Percentiles rank a stretch among this genome's conserved stretches.
Conservation (phyloP, 2,113 vertebrate species). For the Asarcornis scutulata region DNA sequence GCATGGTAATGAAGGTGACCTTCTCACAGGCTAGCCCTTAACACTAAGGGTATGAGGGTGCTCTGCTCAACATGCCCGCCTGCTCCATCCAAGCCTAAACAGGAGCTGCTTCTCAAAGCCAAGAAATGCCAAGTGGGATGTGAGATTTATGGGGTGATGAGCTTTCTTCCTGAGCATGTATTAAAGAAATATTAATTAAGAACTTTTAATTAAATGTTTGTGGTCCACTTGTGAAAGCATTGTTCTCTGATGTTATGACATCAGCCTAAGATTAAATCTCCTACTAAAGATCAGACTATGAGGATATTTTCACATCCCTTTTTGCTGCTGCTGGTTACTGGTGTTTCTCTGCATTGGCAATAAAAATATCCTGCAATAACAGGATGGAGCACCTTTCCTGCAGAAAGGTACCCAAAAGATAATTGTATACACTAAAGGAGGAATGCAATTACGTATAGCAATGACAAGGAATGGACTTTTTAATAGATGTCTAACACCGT, state of each 20-base stretch:
- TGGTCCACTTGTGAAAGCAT: not conserved
- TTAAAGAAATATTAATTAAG: not conserved
- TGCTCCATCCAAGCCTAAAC: not conserved
- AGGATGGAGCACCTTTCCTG: not conserved
- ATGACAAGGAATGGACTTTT: not conserved
- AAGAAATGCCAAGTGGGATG: not conserved
- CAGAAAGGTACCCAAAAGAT: not conserved
- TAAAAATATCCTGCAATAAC: not conserved
- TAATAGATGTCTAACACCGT: not conserved
- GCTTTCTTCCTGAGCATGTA: not conserved
- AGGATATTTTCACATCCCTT: not conserved
- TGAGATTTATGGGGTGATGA: too few relatives aligned
- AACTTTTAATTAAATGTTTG: not conserved
- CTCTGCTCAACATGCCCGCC: not conserved
- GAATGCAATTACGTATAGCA: not conserved
- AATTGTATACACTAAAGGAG: not conserved
- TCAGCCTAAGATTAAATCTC: not conserved
- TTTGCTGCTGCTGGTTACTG: not conserved
- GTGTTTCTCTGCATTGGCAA: not conserved
- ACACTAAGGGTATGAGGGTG: fast-evolving
- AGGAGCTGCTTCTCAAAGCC: not conserved
- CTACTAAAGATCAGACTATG: not conserved
- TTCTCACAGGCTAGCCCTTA: fast-evolving
- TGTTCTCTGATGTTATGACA: not conserved
- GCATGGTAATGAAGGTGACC: not conserved